Evolutionary conservation across 1,140 invertebrate genomes (phyloP).

Genomic region (Lordiphosa mommai): DNA sequence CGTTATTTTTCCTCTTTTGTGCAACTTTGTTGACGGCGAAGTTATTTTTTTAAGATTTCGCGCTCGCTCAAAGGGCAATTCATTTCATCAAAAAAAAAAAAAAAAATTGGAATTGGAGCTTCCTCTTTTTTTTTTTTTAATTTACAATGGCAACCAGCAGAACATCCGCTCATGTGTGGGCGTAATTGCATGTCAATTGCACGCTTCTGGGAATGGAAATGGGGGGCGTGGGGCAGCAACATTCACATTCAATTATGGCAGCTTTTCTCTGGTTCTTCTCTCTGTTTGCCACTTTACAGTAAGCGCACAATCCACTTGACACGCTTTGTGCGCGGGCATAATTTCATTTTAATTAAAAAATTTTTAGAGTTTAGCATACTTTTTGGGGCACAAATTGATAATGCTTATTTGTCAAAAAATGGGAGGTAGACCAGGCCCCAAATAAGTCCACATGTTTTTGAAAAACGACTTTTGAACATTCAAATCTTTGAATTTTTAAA

Average conservation of each 20-base stretch:
- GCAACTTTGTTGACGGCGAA: conserved; percentile 39
- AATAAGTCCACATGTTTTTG: too few species aligned
- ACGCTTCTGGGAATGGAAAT: conserved; percentile 30
- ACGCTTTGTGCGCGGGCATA: conserved; percentile 8
- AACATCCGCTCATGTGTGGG: conserved; percentile 14
- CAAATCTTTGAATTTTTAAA: too few species aligned
- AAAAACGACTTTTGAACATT: too few species aligned
- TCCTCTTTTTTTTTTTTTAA: conserved; percentile 23
- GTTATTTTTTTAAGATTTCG: conserved; percentile 70
- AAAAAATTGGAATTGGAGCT: conserved; percentile 25
- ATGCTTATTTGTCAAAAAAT: too few species aligned
- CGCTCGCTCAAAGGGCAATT: conserved; percentile 43
- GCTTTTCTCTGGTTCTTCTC: conserved; percentile 33
- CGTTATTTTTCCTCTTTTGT: conserved; percentile 26
- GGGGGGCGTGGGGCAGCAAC: conserved; percentile 6
- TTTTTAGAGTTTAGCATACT: conserved; percentile 14
- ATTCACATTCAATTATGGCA: conserved; percentile 51
- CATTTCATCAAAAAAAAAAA: conserved; percentile 30
- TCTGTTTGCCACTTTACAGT: conserved; percentile 6
- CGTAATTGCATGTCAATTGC: conserved; percentile 75
- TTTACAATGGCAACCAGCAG: conserved; percentile 28
- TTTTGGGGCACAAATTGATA: background rate
- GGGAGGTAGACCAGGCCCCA: too few species aligned
- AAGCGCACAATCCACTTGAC: conserved; percentile 11
- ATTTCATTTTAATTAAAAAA: conserved; percentile 50